phyloP scores from a whole-genome alignment of 2,888 invertebrate species.

The Amiota communis region DNA sequence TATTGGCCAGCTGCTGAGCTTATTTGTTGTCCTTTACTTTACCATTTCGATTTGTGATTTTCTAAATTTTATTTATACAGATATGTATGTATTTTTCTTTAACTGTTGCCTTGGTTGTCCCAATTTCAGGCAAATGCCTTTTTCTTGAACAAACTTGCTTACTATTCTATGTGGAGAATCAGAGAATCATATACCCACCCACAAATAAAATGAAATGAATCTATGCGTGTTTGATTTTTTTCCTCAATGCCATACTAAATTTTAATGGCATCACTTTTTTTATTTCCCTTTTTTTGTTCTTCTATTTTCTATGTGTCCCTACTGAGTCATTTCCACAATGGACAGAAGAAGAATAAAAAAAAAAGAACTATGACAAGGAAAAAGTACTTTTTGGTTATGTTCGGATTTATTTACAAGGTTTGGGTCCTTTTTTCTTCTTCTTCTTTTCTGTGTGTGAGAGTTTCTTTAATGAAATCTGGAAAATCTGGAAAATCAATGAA shows the following conservation, averaged over 20 bases:
- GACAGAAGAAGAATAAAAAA: no score
- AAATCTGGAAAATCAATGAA: constrained; percentile 20
- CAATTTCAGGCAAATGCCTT: neutral
- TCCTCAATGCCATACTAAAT: constrained; percentile 3
- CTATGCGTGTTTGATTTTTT: neutral
- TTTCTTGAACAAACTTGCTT: constrained; percentile 2
- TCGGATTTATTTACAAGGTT: no score
- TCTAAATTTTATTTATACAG: no score
- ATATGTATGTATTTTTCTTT: neutral
- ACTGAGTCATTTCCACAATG: constrained; percentile 9
- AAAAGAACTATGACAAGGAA: no score
- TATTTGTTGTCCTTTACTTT: no score
- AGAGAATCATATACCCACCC: neutral
- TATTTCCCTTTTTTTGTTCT: constrained; percentile 12
- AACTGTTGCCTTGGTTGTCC: constrained; percentile 16
- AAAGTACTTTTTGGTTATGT: no score
- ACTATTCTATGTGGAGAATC: no score
- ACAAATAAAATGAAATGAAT: neutral
- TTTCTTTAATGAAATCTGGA: neutral
- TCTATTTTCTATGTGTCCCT: constrained; percentile 15
- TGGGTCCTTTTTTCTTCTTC: neutral
- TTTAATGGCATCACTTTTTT: constrained; percentile 22
- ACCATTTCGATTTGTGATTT: no score
- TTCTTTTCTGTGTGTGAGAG: neutral
- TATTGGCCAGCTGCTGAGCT: no score